Evolutionary conservation across 2,888 invertebrate genomes (phyloP).

Genomic region (Tinea pellionella): DNA sequence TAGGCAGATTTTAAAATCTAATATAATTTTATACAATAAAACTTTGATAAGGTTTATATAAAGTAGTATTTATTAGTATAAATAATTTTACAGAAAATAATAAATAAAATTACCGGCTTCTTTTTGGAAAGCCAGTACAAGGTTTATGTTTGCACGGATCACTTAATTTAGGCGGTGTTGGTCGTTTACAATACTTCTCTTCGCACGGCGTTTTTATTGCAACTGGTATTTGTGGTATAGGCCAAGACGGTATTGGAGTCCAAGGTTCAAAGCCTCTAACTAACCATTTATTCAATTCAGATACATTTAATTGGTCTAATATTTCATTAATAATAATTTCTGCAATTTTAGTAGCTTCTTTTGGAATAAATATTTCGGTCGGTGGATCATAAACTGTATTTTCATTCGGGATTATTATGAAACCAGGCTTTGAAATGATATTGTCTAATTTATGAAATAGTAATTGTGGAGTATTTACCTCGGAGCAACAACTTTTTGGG

Average conservation of each 20-base stretch:
- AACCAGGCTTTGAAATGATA: no score
- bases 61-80: not conserved
- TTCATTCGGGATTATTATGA: not conserved
- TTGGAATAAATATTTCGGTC: not conserved
- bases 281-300: not conserved
- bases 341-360: not conserved
- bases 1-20: no score
- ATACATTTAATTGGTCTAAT: not conserved
- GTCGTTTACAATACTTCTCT: conserved; percentile 28
- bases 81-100: not conserved
- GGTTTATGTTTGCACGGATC: conserved; percentile 29
- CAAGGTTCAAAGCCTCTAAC: conserved; percentile 37
- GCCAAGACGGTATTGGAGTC: conserved; percentile 51
- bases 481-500: not conserved
- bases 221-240: conserved; percentile 23
- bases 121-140: conserved; percentile 20
- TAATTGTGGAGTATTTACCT: not conserved
- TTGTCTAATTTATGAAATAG: not conserved
- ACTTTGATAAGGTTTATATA: no score
- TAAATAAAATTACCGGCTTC: not conserved
- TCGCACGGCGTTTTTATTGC: conserved; percentile 32
- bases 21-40: no score
- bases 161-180: conserved; percentile 24
- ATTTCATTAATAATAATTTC: not conserved
- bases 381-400: no score